Base-by-base conservation (phyloP, 1,140 invertebrate species). In the Megathymus violae region DNA sequence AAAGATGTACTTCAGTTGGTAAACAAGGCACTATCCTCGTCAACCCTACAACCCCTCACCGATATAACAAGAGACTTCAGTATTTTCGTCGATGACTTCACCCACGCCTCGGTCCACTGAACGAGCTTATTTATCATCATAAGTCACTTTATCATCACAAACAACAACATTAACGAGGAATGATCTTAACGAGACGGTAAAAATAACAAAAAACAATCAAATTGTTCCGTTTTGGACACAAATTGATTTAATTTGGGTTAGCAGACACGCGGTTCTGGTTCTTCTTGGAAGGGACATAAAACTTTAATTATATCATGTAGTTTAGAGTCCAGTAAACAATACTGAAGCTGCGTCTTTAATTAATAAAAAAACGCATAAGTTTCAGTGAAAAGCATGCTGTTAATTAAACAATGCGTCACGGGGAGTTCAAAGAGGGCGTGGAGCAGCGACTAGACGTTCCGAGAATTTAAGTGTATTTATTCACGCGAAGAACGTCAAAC, bases 31-130 rank as follows among this genome's bases (percentile, higher is more conserved):
- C 38, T 10, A 51, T 15, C 38, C 19, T 22, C 36, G 46, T 62
- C 40, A 51, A 43, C 46, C 52, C 46, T 63, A 58, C 65, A 77
- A 61, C 69, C 73, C 72, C 74, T 25, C 17, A 31, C 46, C 19
- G 16, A 72, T 2, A 36, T 19, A 43, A 59, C 25, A 59, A 47
- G 43, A 15, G 27, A 54, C 52, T 60, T 43, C 64, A 52, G 48
- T 87, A 87, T 85, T 82, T 77, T 52, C 54, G 76, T 78, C 79
- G 77, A 78, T 87, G 84, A 87, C 76, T 80, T 85, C 84, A 87
- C 71, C 71, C 51, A 56, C 43, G 25, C 25, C 16, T n/a, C 27
- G 54, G 54, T 59, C 54, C 15, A 36, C 27, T 46, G 41, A 46
- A 36, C 43, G 56, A 11, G 27, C 27, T 36, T 16, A 59, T 59